Percentiles rank a stretch among this genome's conserved stretches.
Conservation (phyloP, 2,113 vertebrate genomes). For the Corythaeola cristata region DNA sequence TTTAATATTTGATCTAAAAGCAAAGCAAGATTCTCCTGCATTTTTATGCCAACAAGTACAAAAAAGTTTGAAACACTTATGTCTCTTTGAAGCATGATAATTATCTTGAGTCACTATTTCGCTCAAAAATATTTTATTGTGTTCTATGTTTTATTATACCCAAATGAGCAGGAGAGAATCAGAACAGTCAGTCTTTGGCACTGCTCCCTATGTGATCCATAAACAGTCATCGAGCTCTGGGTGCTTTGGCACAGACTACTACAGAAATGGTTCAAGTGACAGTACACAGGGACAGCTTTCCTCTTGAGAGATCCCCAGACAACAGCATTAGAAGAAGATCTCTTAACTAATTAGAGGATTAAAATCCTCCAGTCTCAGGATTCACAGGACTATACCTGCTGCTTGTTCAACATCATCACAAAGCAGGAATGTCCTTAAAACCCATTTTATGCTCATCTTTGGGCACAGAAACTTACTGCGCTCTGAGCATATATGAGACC, state of each 20-base stretch:
- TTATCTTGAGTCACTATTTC: background rate
- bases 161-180: background rate
- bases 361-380: background rate
- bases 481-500: background rate
- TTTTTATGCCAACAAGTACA: background rate
- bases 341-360: background rate
- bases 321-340: background rate
- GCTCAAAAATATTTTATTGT: background rate
- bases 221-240: background rate
- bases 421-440: background rate
- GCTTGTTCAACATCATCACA: background rate
- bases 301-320: background rate
- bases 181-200: background rate
- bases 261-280: background rate
- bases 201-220: background rate
- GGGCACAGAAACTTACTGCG: background rate
- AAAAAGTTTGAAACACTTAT: background rate
- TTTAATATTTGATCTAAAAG: slow-evolving; percentile 55
- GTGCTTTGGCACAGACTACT: background rate
- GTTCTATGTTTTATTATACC: background rate
- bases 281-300: background rate
- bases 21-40: background rate
- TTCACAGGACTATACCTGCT: background rate
- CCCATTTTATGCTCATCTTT: background rate
- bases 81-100: background rate